Evolutionary conservation across 2,888 invertebrate species (phyloP).

Genomic region (Ormyrus rosae): DNA sequence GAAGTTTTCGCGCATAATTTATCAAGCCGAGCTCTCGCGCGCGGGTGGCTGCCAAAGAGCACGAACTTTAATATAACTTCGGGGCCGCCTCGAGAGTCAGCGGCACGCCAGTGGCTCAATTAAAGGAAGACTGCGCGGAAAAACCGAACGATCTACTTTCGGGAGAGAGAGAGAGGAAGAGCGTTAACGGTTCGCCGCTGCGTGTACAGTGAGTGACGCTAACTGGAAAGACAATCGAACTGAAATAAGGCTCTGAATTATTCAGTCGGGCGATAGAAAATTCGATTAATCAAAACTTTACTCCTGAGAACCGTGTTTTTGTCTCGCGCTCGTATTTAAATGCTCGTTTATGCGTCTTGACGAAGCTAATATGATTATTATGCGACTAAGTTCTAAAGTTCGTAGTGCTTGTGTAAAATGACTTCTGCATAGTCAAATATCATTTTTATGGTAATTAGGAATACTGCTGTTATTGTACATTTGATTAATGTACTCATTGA

Average conservation of each 20-base stretch:
- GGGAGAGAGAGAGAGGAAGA: background rate
- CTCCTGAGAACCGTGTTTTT: background rate
- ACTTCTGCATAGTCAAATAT: too few relatives aligned
- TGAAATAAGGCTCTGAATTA: conserved; percentile 23
- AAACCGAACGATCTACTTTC: background rate
- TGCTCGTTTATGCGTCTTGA: too few relatives aligned
- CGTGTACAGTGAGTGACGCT: conserved; percentile 6
- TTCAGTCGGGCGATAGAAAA: background rate
- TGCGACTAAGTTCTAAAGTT: too few relatives aligned
- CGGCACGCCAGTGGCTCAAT: conserved; percentile 10
- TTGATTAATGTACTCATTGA: too few relatives aligned
- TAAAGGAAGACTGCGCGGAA: background rate
- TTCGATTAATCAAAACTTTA: conserved; percentile 22
- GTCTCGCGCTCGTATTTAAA: too few relatives aligned
- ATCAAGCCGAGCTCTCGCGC: conserved; percentile 9
- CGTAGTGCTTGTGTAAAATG: too few relatives aligned
- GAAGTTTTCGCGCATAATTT: conserved; percentile 45
- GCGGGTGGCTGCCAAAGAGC: conserved; percentile 14
- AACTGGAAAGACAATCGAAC: conserved; percentile 15
- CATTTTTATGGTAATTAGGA: too few relatives aligned
- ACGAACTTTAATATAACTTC: conserved; percentile 36
- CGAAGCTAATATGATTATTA: background rate
- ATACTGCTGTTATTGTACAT: too few relatives aligned
- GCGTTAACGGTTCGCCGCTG: background rate
- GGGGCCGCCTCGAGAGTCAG: background rate